Conservation (phyloP, 2,113 vertebrate species). For the Trogon melanurus region DNA sequence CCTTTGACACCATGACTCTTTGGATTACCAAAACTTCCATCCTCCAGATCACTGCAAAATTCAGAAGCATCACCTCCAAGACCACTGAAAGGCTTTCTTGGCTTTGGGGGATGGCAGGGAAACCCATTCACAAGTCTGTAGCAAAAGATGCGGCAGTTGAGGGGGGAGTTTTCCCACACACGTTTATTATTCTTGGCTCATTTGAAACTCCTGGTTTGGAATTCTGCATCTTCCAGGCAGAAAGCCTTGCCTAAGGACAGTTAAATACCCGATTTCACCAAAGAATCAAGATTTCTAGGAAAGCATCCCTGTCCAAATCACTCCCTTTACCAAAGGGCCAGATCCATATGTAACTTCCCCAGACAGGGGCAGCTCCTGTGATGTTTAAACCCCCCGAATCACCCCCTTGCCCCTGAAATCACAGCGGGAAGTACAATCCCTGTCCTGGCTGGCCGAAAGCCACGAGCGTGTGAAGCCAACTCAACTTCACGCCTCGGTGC, state of each 20-base stretch:
- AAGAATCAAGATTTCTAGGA: neutral
- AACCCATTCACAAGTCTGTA: accelerated
- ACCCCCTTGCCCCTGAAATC: neutral
- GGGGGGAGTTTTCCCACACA: neutral
- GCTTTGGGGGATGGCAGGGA: neutral
- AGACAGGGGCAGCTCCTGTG: neutral
- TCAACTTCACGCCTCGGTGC: accelerated
- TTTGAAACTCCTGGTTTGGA: neutral
- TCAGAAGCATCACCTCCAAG: neutral
- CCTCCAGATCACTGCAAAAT: neutral
- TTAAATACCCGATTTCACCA: neutral
- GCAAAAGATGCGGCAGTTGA: neutral
- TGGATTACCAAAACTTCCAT: neutral
- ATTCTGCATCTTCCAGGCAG: neutral
- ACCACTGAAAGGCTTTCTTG: neutral
- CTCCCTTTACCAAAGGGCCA: neutral
- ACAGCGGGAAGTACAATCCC: neutral
- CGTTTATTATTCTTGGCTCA: neutral
- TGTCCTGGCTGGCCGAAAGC: neutral
- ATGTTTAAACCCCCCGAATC: neutral
- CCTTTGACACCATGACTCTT: neutral
- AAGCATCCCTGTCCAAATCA: neutral
- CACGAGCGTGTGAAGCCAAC: neutral
- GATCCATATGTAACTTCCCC: neutral
- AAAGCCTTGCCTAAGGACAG: neutral